Conservation (phyloP, 64 coral and sea anemone genomes). For the Catalaphyllia jardinei region DNA sequence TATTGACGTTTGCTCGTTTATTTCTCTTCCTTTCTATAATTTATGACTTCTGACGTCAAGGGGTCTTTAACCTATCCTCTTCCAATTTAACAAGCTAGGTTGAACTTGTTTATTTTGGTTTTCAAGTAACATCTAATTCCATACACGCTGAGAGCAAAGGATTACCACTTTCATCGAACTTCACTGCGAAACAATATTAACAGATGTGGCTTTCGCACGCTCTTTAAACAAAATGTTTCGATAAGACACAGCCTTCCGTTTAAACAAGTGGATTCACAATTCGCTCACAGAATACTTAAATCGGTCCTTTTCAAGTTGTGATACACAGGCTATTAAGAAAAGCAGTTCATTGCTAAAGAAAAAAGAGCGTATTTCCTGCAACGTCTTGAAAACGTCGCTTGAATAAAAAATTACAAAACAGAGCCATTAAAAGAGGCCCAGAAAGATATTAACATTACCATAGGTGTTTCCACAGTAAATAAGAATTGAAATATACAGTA, state of each 20-base stretch:
- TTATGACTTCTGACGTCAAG: slow-evolving; percentile 5
- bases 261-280: slow-evolving; percentile 27
- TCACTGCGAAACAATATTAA: slow-evolving; percentile 38
- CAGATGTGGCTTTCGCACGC: slow-evolving; percentile 42
- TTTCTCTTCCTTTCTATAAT: background rate
- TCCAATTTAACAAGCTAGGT: slow-evolving; percentile 7
- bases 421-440: background rate
- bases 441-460: slow-evolving; percentile 12
- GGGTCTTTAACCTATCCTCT: slow-evolving; percentile 20
- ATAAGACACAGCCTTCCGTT: slow-evolving; percentile 52
- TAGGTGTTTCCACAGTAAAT: slow-evolving; percentile 5
- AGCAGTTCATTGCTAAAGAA: background rate
- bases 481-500: slow-evolving; percentile 35
- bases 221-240: slow-evolving; percentile 42
- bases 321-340: slow-evolving; percentile 12
- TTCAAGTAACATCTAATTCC: slow-evolving; percentile 41
- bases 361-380: slow-evolving; percentile 6
- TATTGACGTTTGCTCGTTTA: background rate
- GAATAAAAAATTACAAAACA: background rate
- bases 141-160: slow-evolving; percentile 19
- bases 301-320: slow-evolving; percentile 34
- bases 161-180: slow-evolving; percentile 38
- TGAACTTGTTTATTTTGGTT: slow-evolving; percentile 53
- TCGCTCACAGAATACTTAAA: slow-evolving; percentile 31
- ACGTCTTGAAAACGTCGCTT: background rate